A percentile compares a stretch with the other conserved stretches of the same genome.
phyloP scores from a whole-genome alignment of 2,113 vertebrate genomes.

The Colossoma macropomum region DNA sequence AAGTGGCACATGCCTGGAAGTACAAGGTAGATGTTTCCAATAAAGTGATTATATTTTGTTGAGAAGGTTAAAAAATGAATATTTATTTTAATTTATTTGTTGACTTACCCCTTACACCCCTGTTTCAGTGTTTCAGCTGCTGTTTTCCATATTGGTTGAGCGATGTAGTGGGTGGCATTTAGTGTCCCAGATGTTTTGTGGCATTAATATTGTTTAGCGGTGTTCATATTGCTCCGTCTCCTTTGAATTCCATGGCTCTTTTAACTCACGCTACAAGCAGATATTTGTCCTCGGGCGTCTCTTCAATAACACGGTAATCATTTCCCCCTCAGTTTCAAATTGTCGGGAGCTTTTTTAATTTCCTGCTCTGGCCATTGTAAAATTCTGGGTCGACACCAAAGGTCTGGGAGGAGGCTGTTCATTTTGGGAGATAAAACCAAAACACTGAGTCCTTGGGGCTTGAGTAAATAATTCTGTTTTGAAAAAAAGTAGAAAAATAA shows the following conservation, averaged over 20 bases:
- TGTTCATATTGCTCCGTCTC: not conserved
- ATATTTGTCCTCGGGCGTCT: not conserved
- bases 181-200: not conserved
- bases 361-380: conserved; percentile 27
- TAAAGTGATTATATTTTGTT: no score
- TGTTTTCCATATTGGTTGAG: no score
- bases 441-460: not conserved
- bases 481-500: not conserved
- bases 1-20: no score
- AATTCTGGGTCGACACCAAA: not conserved
- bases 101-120: no score
- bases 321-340: conserved; percentile 1
- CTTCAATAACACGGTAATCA: conserved; percentile 40
- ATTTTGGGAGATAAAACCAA: conserved; percentile 32
- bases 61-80: no score
- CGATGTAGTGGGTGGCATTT: not conserved
- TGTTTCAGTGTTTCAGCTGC: no score
- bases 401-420: not conserved
- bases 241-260: not conserved
- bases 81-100: no score
- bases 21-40: no score
- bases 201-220: not conserved
- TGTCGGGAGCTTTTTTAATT: conserved; percentile 39
- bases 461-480: not conserved
- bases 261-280: not conserved